phyloP scores from a whole-genome alignment of 2,888 invertebrate species.

The Lasius platythorax region DNA sequence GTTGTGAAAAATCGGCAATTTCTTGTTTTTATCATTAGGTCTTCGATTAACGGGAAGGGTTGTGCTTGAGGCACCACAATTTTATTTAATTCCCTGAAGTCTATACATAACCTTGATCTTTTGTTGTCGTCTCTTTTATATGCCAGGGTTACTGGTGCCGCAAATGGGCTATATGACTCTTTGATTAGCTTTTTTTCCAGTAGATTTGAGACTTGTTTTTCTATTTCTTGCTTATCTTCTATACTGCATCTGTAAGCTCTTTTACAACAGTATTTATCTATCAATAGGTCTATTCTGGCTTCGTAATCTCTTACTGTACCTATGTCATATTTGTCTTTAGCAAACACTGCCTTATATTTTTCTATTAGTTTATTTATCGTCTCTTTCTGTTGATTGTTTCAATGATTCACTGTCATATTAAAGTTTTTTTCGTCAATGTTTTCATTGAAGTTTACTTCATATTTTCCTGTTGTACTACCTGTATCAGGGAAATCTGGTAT shows the following conservation, averaged over 20 bases:
- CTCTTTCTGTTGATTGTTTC: conserved; percentile 52
- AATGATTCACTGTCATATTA: conserved; percentile 36
- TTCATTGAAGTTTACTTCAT: conserved; percentile 65
- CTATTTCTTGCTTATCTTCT: conserved; percentile 58
- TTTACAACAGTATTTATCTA: conserved; percentile 55
- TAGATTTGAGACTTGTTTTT: conserved; percentile 56
- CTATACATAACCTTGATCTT: conserved; percentile 42
- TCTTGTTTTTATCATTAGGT: conserved; percentile 62
- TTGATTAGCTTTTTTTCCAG: conserved; percentile 56
- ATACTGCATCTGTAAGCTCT: conserved; percentile 42
- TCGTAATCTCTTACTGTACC: conserved; percentile 67
- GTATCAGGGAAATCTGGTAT: background rate
- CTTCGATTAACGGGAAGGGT: conserved; percentile 71
- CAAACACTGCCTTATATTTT: conserved; percentile 64
- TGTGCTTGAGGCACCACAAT: conserved; percentile 48
- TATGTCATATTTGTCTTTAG: conserved; percentile 69
- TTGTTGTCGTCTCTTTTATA: conserved; percentile 37
- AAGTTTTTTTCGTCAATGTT: conserved; percentile 18
- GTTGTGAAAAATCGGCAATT: conserved; percentile 63
- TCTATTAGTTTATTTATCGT: conserved; percentile 59
- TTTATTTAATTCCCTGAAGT: conserved; percentile 28
- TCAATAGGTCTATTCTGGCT: conserved; percentile 56
- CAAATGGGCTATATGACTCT: conserved; percentile 63
- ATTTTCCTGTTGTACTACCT: background rate
- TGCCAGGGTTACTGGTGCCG: conserved; percentile 43